phyloP scores from a whole-genome alignment of 2,797 vertebrate genomes.

The Pteropus rufus region DNA sequence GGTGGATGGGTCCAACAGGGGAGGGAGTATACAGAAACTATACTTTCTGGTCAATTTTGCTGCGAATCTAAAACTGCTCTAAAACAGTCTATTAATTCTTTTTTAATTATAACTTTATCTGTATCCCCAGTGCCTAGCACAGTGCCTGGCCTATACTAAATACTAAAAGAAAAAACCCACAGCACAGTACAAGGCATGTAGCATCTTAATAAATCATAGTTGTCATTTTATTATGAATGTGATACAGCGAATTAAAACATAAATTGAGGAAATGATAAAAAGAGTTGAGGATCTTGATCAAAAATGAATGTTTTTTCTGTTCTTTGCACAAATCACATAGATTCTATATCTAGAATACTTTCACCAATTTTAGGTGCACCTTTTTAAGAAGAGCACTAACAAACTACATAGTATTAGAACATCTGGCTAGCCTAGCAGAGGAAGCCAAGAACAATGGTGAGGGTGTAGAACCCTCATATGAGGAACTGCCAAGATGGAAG shows the following conservation, averaged over 20 bases:
- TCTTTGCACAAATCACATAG: background rate
- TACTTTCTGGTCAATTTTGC: background rate
- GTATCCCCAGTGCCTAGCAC: background rate
- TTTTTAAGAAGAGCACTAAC: background rate
- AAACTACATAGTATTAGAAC: background rate
- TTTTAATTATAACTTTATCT: background rate
- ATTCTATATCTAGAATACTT: background rate
- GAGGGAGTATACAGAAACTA: background rate
- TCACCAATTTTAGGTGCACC: background rate
- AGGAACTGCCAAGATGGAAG: background rate
- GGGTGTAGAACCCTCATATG: background rate
- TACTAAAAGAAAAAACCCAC: background rate
- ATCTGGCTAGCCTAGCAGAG: background rate
- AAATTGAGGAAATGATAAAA: background rate
- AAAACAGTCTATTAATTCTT: background rate
- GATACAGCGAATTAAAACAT: background rate
- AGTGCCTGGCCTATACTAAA: background rate
- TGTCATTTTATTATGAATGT: background rate
- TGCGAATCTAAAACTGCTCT: background rate
- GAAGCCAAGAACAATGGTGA: background rate
- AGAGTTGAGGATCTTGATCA: background rate
- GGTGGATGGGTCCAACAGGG: background rate
- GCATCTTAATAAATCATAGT: background rate
- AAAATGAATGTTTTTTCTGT: background rate
- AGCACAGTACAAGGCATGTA: background rate